These are phyloP conservation scores for Trididemnum clinides DNA, from an alignment of 23 tunicate species.

Conservation along the genomic window DNA sequence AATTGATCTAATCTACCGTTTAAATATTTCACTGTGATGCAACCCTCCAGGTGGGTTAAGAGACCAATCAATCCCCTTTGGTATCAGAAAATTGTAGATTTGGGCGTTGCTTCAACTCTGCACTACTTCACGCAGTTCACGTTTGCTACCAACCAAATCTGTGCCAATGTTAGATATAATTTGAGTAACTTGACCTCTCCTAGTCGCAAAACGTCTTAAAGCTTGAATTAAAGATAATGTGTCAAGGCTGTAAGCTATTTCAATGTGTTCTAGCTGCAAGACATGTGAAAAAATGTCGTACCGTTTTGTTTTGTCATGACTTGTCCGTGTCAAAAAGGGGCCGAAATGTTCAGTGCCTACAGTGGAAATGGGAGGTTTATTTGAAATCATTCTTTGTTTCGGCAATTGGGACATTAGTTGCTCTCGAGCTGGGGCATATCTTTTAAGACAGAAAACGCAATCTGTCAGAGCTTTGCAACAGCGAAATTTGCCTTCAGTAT, in stretches of 20 bases:
- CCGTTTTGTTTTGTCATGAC: background rate
- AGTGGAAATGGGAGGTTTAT: background rate
- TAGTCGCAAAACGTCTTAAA: slow-evolving; percentile 11
- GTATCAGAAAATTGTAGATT: background rate
- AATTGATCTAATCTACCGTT: slow-evolving; percentile 33
- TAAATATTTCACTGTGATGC: slow-evolving; percentile 16
- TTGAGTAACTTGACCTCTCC: slow-evolving; percentile 31
- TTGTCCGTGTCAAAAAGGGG: background rate
- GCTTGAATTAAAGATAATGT: slow-evolving; percentile 41
- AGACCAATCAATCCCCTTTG: too few species aligned
- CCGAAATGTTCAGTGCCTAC: slow-evolving; percentile 8
- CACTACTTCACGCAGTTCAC: background rate
- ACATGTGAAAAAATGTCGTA: too few species aligned
- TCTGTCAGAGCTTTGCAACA: background rate
- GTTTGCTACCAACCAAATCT: slow-evolving; percentile 21
- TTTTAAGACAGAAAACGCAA: background rate
- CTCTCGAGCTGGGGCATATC: background rate
- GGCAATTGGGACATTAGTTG: slow-evolving; percentile 24
- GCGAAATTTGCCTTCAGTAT: background rate
- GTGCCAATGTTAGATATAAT: slow-evolving; percentile 42
- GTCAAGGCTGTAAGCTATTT: slow-evolving; percentile 3
- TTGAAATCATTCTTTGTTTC: background rate
- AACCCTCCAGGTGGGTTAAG: background rate
- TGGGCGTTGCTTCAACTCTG: background rate
- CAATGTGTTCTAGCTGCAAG: too few species aligned